phyloP scores from a whole-genome alignment of 2,888 invertebrate species.

The Drosophila setosimentum region DNA sequence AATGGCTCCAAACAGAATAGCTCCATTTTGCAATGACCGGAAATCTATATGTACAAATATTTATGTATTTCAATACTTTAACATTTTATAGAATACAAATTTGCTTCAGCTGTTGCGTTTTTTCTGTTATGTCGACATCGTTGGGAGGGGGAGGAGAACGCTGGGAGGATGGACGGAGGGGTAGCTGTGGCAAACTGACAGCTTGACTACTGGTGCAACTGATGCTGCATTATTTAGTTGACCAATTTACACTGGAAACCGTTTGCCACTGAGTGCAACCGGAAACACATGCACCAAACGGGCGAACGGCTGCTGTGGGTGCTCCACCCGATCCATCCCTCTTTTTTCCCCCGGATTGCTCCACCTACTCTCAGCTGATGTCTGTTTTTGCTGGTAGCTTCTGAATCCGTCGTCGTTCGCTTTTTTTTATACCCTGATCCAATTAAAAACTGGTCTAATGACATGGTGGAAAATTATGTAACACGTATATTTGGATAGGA shows the following conservation, averaged over 20 bases:
- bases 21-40: not conserved
- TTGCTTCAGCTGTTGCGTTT: conserved; percentile 63
- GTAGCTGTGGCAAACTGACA: conserved; percentile 28
- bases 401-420: not conserved
- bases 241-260: conserved; percentile 77
- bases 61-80: conserved; percentile 52
- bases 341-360: not conserved
- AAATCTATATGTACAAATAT: not conserved
- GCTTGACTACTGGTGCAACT: conserved; percentile 69
- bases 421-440: not conserved
- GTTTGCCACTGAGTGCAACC: conserved; percentile 77
- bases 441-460: not conserved
- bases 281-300: conserved; percentile 67
- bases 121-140: not conserved
- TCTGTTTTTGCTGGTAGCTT: conserved; percentile 12
- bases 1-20: not conserved
- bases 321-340: not conserved
- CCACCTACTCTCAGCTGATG: not conserved
- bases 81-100: conserved; percentile 66
- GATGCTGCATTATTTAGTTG: conserved; percentile 83
- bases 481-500: not conserved
- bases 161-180: not conserved
- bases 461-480: not conserved
- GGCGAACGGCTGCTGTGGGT: conserved; percentile 8
- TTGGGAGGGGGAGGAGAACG: not conserved